Evolutionary conservation across 2,888 invertebrate genomes (phyloP).

Genomic region (Nebria salina): DNA sequence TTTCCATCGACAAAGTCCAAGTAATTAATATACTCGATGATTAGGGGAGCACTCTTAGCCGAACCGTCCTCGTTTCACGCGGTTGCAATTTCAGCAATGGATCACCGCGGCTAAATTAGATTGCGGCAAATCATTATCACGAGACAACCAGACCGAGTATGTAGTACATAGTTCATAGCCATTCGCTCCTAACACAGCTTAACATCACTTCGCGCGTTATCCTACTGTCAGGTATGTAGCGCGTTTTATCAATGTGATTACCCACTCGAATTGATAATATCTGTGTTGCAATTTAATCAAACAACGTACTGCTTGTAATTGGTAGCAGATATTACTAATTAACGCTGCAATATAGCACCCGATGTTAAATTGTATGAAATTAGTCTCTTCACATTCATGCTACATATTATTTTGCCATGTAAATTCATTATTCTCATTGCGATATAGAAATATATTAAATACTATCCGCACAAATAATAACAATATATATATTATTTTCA

Average conservation of each 20-base stretch:
- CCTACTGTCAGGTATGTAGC: slow-evolving; percentile 12
- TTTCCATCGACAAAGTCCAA: slow-evolving; percentile 21
- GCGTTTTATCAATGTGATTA: slow-evolving; percentile 48
- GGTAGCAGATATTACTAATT: slow-evolving; percentile 43
- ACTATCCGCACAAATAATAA: no score
- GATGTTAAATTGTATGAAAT: slow-evolving; percentile 16
- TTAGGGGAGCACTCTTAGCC: background rate
- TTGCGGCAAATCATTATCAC: background rate
- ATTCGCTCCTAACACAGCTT: background rate
- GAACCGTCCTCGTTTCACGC: background rate
- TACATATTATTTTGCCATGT: background rate
- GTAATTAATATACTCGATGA: slow-evolving; percentile 41
- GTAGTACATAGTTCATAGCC: background rate
- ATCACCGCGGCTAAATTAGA: background rate
- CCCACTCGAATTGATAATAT: slow-evolving; percentile 49
- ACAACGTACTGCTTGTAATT: slow-evolving; percentile 34
- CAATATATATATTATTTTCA: no score
- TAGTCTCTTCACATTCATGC: background rate
- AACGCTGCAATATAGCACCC: slow-evolving; percentile 22
- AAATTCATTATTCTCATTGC: no score
- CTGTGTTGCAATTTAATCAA: slow-evolving; percentile 49
- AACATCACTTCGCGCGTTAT: background rate
- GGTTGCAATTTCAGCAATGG: background rate
- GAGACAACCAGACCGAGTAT: background rate
- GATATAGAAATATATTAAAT: no score